Percentiles rank a stretch among this genome's conserved stretches.
These are phyloP conservation scores for Drosophila novamexicana DNA, from an alignment of 1,140 invertebrate species.

Conservation along the genomic window DNA sequence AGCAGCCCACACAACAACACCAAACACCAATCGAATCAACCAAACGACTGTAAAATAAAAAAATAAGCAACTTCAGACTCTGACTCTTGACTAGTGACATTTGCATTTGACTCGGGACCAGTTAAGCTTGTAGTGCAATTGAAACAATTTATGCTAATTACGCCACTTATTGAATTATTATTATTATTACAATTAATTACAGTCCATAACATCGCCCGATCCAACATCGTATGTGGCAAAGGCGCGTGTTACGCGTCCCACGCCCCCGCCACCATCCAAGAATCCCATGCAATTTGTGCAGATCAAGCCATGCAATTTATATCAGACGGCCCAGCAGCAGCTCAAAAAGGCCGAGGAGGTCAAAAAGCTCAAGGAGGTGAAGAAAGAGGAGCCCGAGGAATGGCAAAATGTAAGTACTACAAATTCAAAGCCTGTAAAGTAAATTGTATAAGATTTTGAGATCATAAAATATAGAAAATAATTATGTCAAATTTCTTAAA, in stretches of 20 bases:
- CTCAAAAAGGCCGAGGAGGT: conserved; percentile 93
- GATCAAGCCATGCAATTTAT: conserved; percentile 93
- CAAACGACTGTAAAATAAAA: background rate
- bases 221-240: conserved; percentile 82
- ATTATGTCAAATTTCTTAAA: no score
- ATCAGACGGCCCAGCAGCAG: conserved; percentile 93
- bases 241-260: conserved; percentile 85
- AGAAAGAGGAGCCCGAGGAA: conserved; percentile 92
- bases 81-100: conserved; percentile 51
- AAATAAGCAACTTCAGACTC: conserved; percentile 51
- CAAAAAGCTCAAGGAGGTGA: conserved; percentile 90
- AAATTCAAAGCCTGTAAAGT: background rate
- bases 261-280: conserved; percentile 90
- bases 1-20: conserved; percentile 55
- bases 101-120: conserved; percentile 48
- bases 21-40: background rate
- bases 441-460: no score
- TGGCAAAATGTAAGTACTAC: conserved; percentile 93
- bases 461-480: no score
- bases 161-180: conserved; percentile 42
- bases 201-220: conserved; percentile 80
- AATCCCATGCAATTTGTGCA: conserved; percentile 96
- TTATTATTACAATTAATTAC: conserved; percentile 56
- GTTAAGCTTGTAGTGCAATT: conserved; percentile 46
- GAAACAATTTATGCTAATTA: conserved; percentile 68